Evolutionary conservation across 2,888 invertebrate species (phyloP).

Genomic region (Xestobium rufovillosum): DNA sequence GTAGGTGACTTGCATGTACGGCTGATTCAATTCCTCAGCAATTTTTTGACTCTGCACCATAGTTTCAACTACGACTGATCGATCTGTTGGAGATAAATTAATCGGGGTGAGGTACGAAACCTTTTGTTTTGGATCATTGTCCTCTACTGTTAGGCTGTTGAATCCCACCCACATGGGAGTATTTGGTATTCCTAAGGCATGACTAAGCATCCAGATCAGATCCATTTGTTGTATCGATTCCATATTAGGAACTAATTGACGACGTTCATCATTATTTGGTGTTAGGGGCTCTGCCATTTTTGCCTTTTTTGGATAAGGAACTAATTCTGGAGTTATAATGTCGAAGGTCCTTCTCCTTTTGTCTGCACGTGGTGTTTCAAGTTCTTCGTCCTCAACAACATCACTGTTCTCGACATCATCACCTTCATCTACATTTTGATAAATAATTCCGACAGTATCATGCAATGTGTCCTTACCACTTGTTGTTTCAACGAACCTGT

Average conservation of each 20-base stretch:
- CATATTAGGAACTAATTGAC: too few species aligned
- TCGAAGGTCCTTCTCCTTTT: slow-evolving; percentile 18
- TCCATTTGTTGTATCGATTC: slow-evolving; percentile 11
- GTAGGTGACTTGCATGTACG: slow-evolving; percentile 3
- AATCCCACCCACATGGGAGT: slow-evolving; percentile 34
- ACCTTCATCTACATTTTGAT: slow-evolving; percentile 18
- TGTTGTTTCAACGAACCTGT: slow-evolving; percentile 16
- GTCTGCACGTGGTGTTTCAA: slow-evolving; percentile 8
- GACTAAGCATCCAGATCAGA: slow-evolving; percentile 24
- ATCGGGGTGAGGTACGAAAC: slow-evolving; percentile 2
- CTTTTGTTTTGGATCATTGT: background rate
- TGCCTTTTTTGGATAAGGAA: slow-evolving; percentile 11
- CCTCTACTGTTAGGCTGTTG: slow-evolving; percentile 16
- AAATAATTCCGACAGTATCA: slow-evolving; percentile 22
- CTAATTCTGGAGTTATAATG: slow-evolving; percentile 11
- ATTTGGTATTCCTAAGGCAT: slow-evolving; percentile 24
- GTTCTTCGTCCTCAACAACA: too few species aligned
- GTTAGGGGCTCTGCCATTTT: slow-evolving; percentile 3
- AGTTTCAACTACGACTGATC: slow-evolving; percentile 2
- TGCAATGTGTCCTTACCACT: slow-evolving; percentile 20
- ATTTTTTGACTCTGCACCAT: slow-evolving; percentile 9
- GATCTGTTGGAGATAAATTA: slow-evolving; percentile 1
- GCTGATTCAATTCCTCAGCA: slow-evolving; percentile 1
- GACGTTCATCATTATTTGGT: background rate
- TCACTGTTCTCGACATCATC: slow-evolving; percentile 2